Evolutionary conservation across 2,888 invertebrate species (phyloP).

Genomic region (Drosophila stalkeri): DNA sequence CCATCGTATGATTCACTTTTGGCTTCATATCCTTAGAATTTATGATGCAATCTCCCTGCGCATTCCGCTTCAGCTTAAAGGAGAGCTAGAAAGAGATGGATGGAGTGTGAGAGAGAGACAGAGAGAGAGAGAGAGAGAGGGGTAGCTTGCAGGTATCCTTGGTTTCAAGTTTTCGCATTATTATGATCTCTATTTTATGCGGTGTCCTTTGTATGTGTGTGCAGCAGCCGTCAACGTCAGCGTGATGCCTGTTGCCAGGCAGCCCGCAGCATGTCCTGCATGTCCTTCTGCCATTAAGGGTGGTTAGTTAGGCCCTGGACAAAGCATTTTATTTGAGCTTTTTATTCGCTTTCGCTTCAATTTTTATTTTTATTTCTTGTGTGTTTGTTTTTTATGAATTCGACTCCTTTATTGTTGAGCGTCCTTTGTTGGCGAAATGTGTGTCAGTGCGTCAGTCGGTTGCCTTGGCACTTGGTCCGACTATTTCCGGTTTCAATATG

Average conservation of each 20-base stretch:
- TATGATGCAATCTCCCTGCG: slow-evolving; percentile 76
- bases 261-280: slow-evolving; percentile 65
- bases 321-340: slow-evolving; percentile 81
- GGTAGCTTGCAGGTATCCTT: slow-evolving; percentile 72
- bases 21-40: slow-evolving; percentile 68
- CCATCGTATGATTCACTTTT: slow-evolving; percentile 67
- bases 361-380: slow-evolving; percentile 50
- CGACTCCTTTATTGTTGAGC: slow-evolving; percentile 49
- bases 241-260: slow-evolving; percentile 72
- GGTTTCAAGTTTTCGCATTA: slow-evolving; percentile 78
- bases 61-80: slow-evolving; percentile 43
- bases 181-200: slow-evolving; percentile 76
- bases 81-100: not conserved
- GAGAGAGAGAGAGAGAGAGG: slow-evolving; percentile 8
- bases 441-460: slow-evolving; percentile 81
- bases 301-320: slow-evolving; percentile 78
- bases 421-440: slow-evolving; percentile 78
- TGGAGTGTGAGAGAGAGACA: slow-evolving; percentile 17
- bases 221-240: slow-evolving; percentile 67
- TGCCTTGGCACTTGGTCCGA: slow-evolving; percentile 78
- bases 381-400: slow-evolving; percentile 35
- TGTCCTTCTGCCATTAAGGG: slow-evolving; percentile 78
- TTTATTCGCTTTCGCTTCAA: slow-evolving; percentile 72
- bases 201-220: slow-evolving; percentile 45
- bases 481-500: slow-evolving; percentile 80